phyloP scores from a whole-genome alignment of 2,797 vertebrate genomes.

The Myotis daubentonii region DNA sequence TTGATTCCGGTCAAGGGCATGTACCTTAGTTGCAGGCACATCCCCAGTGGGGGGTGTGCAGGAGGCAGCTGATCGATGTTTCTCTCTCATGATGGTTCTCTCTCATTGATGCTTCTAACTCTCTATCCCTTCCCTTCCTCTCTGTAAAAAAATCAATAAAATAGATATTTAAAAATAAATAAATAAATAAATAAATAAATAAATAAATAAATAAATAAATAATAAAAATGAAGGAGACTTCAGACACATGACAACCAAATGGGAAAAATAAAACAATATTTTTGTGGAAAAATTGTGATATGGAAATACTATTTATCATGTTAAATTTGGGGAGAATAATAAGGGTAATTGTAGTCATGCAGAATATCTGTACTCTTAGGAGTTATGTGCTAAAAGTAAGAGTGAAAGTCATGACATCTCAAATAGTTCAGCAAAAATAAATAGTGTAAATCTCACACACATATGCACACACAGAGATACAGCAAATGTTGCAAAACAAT shows the following conservation, averaged over 20 bases:
- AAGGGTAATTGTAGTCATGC: background rate
- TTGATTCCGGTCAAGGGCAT: no score
- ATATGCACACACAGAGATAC: background rate
- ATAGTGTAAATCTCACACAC: background rate
- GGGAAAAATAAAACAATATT: background rate
- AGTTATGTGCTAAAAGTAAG: background rate
- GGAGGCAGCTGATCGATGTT: no score
- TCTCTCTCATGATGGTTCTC: no score
- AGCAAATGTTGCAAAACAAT: constrained; percentile 43
- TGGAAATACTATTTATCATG: constrained; percentile 5
- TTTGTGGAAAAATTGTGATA: background rate
- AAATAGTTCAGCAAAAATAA: background rate
- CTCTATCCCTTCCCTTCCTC: no score
- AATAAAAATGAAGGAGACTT: background rate
- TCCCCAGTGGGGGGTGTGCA: no score
- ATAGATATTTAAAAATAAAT: no score
- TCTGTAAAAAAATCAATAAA: no score
- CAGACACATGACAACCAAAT: constrained; percentile 30
- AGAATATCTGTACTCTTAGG: background rate
- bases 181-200: no score
- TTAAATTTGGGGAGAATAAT: background rate
- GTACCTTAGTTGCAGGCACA: no score
- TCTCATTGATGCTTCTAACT: no score
- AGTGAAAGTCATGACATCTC: background rate
- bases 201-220: no score